These are phyloP conservation scores for Psilanteris sp. DNA, from an alignment of 1,140 invertebrate genomes.

Conservation along the genomic window DNA sequence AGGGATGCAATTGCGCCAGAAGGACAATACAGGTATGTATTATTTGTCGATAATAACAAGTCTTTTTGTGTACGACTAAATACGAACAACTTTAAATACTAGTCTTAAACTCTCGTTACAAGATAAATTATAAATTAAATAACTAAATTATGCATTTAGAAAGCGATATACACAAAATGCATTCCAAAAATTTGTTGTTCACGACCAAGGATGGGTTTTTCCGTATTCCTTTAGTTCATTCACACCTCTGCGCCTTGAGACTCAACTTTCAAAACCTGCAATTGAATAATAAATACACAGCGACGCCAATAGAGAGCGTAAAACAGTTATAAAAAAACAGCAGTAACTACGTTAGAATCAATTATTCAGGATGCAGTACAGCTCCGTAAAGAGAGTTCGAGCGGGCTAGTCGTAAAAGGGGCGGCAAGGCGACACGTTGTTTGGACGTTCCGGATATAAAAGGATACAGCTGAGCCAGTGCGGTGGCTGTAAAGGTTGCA, in stretches of 20 bases:
- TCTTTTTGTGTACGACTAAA: too few species aligned
- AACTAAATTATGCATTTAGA: conserved; percentile 14
- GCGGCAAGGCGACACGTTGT: conserved; percentile 70
- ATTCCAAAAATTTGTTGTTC: conserved; percentile 52
- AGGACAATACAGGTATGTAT: too few species aligned
- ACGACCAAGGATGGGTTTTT: conserved; percentile 49
- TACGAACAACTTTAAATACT: too few species aligned
- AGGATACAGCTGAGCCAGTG: conserved; percentile 59
- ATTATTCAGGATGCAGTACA: conserved; percentile 76
- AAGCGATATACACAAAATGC: conserved; percentile 44
- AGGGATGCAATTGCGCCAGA: too few species aligned
- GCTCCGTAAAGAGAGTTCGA: conserved; percentile 71
- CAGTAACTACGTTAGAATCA: conserved; percentile 79
- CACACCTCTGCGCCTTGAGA: conserved; percentile 75
- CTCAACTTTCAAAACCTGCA: conserved; percentile 76
- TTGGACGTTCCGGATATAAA: conserved; percentile 64
- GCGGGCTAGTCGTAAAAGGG: conserved; percentile 76
- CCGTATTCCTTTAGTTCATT: conserved; percentile 70
- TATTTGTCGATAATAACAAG: too few species aligned
- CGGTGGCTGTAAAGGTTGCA: conserved; percentile 74
- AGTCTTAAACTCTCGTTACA: too few species aligned
- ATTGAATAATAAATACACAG: conserved; percentile 77
- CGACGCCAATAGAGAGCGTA: conserved; percentile 75
- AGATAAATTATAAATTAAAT: conserved; percentile 1
- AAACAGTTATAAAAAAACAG: conserved; percentile 80